Conservation (phyloP, 1,140 invertebrate species). For the Linepithema humile region DNA sequence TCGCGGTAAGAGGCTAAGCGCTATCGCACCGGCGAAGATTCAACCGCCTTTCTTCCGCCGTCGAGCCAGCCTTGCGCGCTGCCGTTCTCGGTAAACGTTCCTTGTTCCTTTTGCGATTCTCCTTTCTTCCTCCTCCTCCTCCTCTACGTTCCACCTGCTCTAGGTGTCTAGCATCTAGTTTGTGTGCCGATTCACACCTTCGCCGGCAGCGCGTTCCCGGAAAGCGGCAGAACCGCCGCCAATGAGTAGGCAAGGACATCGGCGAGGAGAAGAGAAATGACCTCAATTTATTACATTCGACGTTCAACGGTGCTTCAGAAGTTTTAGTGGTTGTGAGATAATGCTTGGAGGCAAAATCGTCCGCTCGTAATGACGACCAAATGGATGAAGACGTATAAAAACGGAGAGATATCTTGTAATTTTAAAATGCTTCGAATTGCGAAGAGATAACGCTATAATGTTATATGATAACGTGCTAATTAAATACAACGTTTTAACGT, state of each 20-base stretch:
- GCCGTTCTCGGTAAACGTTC: constrained; percentile 51
- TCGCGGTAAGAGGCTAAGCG: constrained; percentile 38
- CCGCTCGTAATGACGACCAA: background rate
- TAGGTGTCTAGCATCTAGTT: constrained; percentile 59
- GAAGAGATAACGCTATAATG: background rate
- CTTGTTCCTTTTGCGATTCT: constrained; percentile 25
- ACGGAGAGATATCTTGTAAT: constrained; percentile 11
- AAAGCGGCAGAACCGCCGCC: constrained; percentile 48
- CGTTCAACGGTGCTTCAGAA: background rate
- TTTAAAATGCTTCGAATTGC: background rate
- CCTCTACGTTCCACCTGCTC: constrained; percentile 44
- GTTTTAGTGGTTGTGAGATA: background rate
- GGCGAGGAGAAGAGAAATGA: constrained; percentile 26
- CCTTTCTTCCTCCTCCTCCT: constrained; percentile 14
- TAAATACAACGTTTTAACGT: background rate
- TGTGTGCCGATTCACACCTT: constrained; percentile 61
- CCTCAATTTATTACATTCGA: constrained; percentile 43
- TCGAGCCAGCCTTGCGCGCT: background rate
- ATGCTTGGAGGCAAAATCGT: constrained; percentile 5
- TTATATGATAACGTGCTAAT: constrained; percentile 33
- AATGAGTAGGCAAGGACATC: constrained; percentile 4
- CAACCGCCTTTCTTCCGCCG: constrained; percentile 47
- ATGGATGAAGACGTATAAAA: constrained; percentile 26
- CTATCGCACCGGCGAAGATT: constrained; percentile 56
- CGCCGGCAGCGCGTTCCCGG: constrained; percentile 27